Conservation (phyloP, 2,113 vertebrate genomes). For the Pterocles gutturalis region DNA sequence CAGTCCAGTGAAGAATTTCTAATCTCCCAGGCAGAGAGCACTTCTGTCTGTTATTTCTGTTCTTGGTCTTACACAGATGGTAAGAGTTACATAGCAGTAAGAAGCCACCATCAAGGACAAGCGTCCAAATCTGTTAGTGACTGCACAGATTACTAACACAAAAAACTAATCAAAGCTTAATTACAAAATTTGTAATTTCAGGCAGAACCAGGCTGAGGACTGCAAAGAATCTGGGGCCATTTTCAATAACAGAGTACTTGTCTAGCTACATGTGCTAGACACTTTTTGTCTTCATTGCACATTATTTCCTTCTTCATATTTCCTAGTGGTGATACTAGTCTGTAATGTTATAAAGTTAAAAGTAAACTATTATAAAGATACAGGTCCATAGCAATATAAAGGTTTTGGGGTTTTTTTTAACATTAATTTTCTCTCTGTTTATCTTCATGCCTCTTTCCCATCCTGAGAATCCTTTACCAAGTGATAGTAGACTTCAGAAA, state of each 20-base stretch:
- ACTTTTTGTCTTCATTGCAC: background rate
- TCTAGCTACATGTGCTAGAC: background rate
- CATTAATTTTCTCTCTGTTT: background rate
- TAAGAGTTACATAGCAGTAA: background rate
- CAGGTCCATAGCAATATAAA: background rate
- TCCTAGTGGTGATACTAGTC: background rate
- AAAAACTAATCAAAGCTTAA: background rate
- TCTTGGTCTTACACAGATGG: background rate
- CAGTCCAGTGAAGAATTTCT: background rate
- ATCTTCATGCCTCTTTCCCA: background rate
- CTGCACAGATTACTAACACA: background rate
- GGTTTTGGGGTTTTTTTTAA: background rate
- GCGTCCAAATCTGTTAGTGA: background rate
- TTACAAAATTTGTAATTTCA: background rate
- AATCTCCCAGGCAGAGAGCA: fast-evolving
- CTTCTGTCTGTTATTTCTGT: background rate
- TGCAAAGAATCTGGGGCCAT: background rate
- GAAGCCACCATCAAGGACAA: background rate
- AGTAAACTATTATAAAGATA: background rate
- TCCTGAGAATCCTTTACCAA: background rate
- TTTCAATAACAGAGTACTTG: background rate
- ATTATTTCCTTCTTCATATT: background rate
- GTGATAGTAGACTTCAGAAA: background rate
- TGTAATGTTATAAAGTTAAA: background rate
- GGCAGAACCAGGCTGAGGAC: background rate